Percentiles rank a stretch among this genome's conserved stretches.
These are phyloP conservation scores for Cacoxenus indagator DNA, from an alignment of 2,888 invertebrate species.

Conservation along the genomic window DNA sequence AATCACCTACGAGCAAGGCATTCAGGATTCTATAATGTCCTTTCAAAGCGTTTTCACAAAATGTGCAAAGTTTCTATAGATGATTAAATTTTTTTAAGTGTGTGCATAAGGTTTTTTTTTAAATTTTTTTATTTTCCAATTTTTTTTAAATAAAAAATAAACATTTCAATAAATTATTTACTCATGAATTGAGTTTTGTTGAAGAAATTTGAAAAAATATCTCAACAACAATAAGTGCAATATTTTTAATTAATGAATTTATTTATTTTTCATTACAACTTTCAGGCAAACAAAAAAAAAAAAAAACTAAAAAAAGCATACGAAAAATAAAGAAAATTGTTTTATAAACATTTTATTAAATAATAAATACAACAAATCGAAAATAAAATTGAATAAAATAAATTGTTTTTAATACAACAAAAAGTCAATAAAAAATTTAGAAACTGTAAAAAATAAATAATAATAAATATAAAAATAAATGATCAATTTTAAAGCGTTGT, in stretches of 20 bases:
- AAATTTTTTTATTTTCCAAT: not conserved
- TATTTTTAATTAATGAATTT: not conserved
- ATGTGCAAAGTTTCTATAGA: not conserved
- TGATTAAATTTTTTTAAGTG: not conserved
- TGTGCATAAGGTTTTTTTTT: not conserved
- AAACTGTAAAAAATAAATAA: not conserved
- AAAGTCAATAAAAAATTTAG: not conserved
- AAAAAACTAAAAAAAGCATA: too few relatives aligned
- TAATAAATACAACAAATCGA: not conserved
- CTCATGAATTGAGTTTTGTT: not conserved
- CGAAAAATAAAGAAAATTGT: not conserved
- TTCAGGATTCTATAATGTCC: too few relatives aligned
- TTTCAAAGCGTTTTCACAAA: not conserved
- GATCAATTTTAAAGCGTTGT: not conserved
- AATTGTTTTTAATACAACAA: not conserved
- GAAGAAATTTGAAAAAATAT: not conserved
- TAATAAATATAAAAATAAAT: not conserved
- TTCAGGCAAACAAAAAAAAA: not conserved
- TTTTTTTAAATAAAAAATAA: not conserved
- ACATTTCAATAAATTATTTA: not conserved
- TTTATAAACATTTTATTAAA: slow-evolving; percentile 8
- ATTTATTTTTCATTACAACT: not conserved
- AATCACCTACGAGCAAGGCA: not conserved
- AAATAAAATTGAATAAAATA: not conserved
- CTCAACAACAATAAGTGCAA: too few relatives aligned